Conservation (phyloP, 1,140 invertebrate species). For the Caenorhabditis inopinata region DNA sequence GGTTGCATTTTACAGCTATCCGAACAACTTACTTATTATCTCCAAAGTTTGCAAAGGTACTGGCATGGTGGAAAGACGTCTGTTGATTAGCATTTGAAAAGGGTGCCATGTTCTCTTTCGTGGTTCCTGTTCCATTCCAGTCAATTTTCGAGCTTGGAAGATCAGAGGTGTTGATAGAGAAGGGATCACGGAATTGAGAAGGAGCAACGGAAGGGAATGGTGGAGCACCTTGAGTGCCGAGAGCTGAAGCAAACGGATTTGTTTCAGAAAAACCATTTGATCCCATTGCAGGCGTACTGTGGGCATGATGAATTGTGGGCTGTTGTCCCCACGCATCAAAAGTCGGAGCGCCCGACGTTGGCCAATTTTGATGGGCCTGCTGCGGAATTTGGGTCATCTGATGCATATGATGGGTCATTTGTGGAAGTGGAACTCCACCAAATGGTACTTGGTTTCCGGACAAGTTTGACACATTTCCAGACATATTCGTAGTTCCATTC, state of each 20-base stretch:
- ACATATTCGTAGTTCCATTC: background rate
- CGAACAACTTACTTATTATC: background rate
- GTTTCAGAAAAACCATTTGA: slow-evolving; percentile 26
- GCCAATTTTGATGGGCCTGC: background rate
- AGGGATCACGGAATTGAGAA: slow-evolving; percentile 29
- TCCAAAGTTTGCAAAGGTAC: slow-evolving; percentile 28
- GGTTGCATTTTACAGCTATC: background rate
- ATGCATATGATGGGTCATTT: background rate
- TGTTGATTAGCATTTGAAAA: slow-evolving; percentile 25
- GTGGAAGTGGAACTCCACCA: background rate
- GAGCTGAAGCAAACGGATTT: slow-evolving; percentile 36
- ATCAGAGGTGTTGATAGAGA: background rate
- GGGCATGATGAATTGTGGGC: background rate
- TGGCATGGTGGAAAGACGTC: slow-evolving; percentile 43
- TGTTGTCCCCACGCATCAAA: background rate
- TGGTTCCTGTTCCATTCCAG: background rate
- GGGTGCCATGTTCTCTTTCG: slow-evolving; percentile 41
- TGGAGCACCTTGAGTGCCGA: background rate
- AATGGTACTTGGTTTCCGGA: background rate
- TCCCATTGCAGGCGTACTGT: background rate
- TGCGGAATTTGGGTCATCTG: no score
- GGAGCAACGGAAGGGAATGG: slow-evolving; percentile 2
- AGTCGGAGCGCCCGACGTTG: background rate
- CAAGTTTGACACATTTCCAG: background rate
- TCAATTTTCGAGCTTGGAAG: background rate